Conservation (phyloP, 2,888 invertebrate species). For the Drosophila tanythrix region DNA sequence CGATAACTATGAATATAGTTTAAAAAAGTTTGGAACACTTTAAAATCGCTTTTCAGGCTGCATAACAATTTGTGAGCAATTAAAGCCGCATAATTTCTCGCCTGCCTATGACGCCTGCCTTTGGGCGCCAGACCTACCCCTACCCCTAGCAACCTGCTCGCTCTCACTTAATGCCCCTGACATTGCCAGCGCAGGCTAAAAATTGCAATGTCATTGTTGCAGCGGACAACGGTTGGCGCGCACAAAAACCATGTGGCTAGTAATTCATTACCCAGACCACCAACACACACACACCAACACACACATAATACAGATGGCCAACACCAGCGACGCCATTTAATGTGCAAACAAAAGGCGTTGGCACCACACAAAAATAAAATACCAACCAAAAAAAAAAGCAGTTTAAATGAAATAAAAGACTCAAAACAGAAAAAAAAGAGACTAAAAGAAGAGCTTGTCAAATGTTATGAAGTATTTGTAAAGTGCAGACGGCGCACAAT, state of each 20-base stretch:
- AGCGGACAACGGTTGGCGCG: constrained; percentile 49
- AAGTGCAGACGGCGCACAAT: constrained; percentile 73
- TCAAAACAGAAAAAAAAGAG: constrained; percentile 17
- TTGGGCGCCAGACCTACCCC: constrained; percentile 31
- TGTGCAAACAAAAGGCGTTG: constrained; percentile 77
- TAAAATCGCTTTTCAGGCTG: constrained; percentile 13
- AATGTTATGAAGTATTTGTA: constrained; percentile 76
- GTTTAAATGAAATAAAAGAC: constrained; percentile 16
- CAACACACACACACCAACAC: constrained; percentile 25
- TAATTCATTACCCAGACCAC: constrained; percentile 70
- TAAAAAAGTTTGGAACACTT: background rate
- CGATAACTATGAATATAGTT: background rate
- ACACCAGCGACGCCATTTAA: constrained; percentile 67
- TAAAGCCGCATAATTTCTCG: constrained; percentile 60
- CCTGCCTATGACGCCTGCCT: constrained; percentile 34
- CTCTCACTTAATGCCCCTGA: constrained; percentile 47
- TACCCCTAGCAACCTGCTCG: background rate
- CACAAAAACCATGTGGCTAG: constrained; percentile 75
- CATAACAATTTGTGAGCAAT: constrained; percentile 56
- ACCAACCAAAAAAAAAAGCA: constrained; percentile 21
- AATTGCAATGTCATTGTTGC: constrained; percentile 71
- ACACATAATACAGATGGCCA: constrained; percentile 61
- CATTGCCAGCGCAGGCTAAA: constrained; percentile 61
- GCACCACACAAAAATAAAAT: constrained; percentile 47
- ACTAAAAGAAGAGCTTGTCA: constrained; percentile 45